Base-by-base conservation (phyloP, 2,888 invertebrate genomes). In the Seira ritae region DNA sequence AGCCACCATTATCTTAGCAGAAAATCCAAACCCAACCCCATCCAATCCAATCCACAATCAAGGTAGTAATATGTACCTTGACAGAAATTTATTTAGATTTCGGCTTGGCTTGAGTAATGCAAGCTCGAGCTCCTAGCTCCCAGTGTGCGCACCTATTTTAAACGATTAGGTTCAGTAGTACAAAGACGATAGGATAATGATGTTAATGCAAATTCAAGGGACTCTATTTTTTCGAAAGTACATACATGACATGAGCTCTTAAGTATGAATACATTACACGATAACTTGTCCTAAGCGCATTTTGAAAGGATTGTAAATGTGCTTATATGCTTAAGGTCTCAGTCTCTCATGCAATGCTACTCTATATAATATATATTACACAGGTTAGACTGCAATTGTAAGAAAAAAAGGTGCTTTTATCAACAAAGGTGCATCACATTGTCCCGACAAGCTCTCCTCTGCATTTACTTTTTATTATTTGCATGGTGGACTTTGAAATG, bases 101-200 rank as follows among this genome's bases (percentile, higher is more conserved):
- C 12, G 50, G 31, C 8, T 31, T 31, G 31, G 8, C 3, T 31
- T 31, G 31, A 31, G 31, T 31, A 31, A 31, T 2, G 31, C 31
- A 4, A n/a, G 31, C 31, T 31, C 31, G 31, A 4, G 8, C 2
- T 31, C 31, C 31, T 31, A 31, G 3, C 31, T 31, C 2, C 50
- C 17, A n/a, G n/a, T n/a, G n/a, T n/a, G n/a, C n/a, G n/a, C n/a
- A n/a, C 50, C 50, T 50, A 8, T 50, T 50, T 50, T 50, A 50
- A 50, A 50, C 50, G 50, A 50, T 50, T 50, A 50, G 50, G 50
- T n/a, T 50, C 50, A 50, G 50, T 50, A 50, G 50, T 50, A 50
- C 50, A 50, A n/a, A 2, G 12, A 50, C 12, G 50, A 50, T 50
- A 50, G n/a, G n/a, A 50, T 50, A 50, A 50, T 50, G 50, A 50